A percentile compares a stretch with the other conserved stretches of the same genome.
Evolutionary conservation across 2,888 invertebrate genomes (phyloP).

Genomic region (Spilosoma lubricipeda): DNA sequence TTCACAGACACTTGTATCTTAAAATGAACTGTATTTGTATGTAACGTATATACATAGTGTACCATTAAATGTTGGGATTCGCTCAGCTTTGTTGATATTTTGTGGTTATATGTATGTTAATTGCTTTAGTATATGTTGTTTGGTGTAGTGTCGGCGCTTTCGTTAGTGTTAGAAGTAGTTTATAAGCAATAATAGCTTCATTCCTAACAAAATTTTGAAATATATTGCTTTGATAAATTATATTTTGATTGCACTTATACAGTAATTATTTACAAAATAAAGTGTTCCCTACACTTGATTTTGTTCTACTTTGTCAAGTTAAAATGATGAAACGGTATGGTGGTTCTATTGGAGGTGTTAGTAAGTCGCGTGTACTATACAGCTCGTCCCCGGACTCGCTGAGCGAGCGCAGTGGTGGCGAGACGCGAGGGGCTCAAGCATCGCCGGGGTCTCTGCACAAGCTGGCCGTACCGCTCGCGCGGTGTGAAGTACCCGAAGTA

Average conservation of each 20-base stretch:
- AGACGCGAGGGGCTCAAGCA: constrained; percentile 89
- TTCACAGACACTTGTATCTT: not conserved
- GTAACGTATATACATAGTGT: constrained; percentile 27
- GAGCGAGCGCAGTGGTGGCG: constrained; percentile 93
- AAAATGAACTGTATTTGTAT: constrained; percentile 6
- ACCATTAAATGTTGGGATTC: constrained; percentile 34
- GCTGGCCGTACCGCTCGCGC: constrained; percentile 95
- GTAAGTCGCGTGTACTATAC: constrained; percentile 27
- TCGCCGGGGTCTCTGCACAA: constrained; percentile 96
- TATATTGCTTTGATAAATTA: constrained; percentile 2
- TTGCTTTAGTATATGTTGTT: constrained; percentile 37
- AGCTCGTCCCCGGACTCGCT: constrained; percentile 97
- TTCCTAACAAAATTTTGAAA: not conserved
- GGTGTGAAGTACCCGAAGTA: constrained; percentile 97
- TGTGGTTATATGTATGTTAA: constrained; percentile 29
- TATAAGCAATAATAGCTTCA: constrained; percentile 22
- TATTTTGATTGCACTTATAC: constrained; percentile 2
- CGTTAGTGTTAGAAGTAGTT: constrained; percentile 40
- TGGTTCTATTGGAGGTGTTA: not conserved
- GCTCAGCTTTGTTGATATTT: constrained; percentile 41
- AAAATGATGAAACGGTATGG: not conserved
- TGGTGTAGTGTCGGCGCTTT: constrained; percentile 36
- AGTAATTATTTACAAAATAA: not conserved
- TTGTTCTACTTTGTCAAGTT: not conserved
- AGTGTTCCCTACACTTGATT: not conserved